Conservation (phyloP, 2,888 invertebrate genomes). For the Yponomeuta plumbellus region DNA sequence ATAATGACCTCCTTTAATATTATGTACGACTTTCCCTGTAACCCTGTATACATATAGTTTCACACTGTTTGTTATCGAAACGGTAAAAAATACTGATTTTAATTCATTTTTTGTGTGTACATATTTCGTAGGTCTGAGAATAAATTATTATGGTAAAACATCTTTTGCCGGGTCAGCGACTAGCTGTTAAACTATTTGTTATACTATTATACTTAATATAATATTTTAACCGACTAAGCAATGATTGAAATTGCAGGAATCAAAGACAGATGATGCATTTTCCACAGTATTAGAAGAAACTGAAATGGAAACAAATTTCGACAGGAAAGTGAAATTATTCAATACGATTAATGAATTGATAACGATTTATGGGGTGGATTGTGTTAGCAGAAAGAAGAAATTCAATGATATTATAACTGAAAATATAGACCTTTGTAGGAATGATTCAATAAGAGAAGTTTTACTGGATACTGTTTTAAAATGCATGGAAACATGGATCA, state of each 20-base stretch:
- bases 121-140: too few relatives aligned
- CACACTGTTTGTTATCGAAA: too few relatives aligned
- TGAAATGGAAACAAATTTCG: conserved; percentile 49
- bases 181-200: too few relatives aligned
- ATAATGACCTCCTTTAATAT: too few relatives aligned
- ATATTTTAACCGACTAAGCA: neutral
- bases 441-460: conserved; percentile 46
- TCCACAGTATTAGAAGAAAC: conserved; percentile 45
- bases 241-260: conserved; percentile 38
- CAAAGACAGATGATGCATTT: conserved; percentile 47
- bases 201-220: too few relatives aligned
- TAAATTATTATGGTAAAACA: too few relatives aligned
- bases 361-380: conserved; percentile 45
- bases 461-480: conserved; percentile 45
- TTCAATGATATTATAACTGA: conserved; percentile 49
- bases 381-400: conserved; percentile 41
- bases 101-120: too few relatives aligned
- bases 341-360: conserved; percentile 45
- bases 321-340: conserved; percentile 49
- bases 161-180: too few relatives aligned
- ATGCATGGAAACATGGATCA: conserved; percentile 57
- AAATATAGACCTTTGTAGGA: conserved; percentile 49
- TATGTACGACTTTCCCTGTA: too few relatives aligned
- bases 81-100: too few relatives aligned
- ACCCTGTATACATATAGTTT: too few relatives aligned